phyloP scores from a whole-genome alignment of 2,888 invertebrate species.

The Tortricodes alternella region DNA sequence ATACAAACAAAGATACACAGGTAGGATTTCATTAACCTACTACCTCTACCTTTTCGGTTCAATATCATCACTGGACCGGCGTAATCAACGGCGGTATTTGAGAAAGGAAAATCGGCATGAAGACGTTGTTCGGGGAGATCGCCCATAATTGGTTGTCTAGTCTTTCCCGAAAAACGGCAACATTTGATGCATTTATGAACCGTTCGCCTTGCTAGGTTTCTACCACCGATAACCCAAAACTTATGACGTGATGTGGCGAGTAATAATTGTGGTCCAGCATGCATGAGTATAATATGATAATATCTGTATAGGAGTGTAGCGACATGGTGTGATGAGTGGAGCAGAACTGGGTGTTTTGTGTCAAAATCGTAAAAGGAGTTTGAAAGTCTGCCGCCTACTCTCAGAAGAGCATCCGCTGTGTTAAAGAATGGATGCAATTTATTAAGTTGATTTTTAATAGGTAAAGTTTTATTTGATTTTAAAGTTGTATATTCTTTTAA shows the following conservation, averaged over 20 bases:
- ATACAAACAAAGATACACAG: constrained; percentile 39
- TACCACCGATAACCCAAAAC: constrained; percentile 32
- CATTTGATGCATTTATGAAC: constrained; percentile 30
- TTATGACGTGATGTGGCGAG: constrained; percentile 30
- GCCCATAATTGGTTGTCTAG: constrained; percentile 35
- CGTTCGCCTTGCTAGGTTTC: constrained; percentile 28
- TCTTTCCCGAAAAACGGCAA: constrained; percentile 27
- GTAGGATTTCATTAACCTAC: constrained; percentile 32
- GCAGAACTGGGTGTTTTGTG: constrained; percentile 27
- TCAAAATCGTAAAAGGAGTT: constrained; percentile 34
- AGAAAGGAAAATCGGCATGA: constrained; percentile 33
- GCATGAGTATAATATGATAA: constrained; percentile 24
- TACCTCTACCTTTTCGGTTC: constrained; percentile 36
- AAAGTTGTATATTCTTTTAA: constrained; percentile 5
- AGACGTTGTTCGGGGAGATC: constrained; percentile 32
- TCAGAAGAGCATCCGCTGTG: constrained; percentile 7
- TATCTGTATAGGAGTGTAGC: constrained; percentile 18
- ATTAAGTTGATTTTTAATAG: constrained; percentile 1
- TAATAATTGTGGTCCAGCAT: constrained; percentile 35
- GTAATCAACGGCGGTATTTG: constrained; percentile 34
- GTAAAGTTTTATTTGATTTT: neutral
- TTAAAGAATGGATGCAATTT: constrained; percentile 19
- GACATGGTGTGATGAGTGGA: constrained; percentile 19
- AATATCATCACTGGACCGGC: constrained; percentile 37
- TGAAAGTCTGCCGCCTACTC: constrained; percentile 34